phyloP scores from a whole-genome alignment of 2,113 vertebrate genomes.

The Blennius ocellaris region DNA sequence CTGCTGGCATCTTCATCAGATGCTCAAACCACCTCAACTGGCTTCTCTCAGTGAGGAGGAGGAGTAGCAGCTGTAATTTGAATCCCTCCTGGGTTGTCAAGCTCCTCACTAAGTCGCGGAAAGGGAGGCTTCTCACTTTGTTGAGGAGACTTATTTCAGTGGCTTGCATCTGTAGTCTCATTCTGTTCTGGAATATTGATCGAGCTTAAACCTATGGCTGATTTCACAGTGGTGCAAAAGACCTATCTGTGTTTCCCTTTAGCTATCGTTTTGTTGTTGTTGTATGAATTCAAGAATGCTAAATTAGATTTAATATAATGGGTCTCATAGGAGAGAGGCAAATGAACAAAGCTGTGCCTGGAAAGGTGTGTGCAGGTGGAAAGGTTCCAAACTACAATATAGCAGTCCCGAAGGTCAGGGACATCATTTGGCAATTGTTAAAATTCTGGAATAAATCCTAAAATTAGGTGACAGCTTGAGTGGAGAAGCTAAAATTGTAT shows the following conservation, averaged over 20 bases:
- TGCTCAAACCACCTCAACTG: too few species aligned
- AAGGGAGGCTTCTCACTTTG: too few species aligned
- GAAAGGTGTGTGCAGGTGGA: background rate
- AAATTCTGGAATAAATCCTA: slow-evolving; percentile 21
- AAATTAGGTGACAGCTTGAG: slow-evolving; percentile 36
- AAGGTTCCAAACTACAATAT: background rate
- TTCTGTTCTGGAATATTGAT: too few species aligned
- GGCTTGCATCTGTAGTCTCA: too few species aligned
- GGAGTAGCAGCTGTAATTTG: too few species aligned
- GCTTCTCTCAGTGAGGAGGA: too few species aligned
- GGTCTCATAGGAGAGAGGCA: background rate
- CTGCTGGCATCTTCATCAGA: too few species aligned
- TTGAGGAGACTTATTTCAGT: too few species aligned
- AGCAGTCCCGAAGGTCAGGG: slow-evolving; percentile 11
- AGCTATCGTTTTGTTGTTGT: background rate
- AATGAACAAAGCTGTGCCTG: background rate
- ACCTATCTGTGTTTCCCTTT: background rate
- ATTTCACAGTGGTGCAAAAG: too few species aligned
- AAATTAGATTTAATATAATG: background rate
- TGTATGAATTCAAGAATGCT: background rate
- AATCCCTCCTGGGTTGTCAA: too few species aligned
- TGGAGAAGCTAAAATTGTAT: slow-evolving; percentile 52
- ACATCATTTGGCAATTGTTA: background rate
- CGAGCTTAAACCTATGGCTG: too few species aligned
- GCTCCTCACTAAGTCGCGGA: too few species aligned